Percentiles rank a stretch among this genome's conserved stretches.
Evolutionary conservation across 2,888 invertebrate species (phyloP).

Genomic region (Myathropa florea): DNA sequence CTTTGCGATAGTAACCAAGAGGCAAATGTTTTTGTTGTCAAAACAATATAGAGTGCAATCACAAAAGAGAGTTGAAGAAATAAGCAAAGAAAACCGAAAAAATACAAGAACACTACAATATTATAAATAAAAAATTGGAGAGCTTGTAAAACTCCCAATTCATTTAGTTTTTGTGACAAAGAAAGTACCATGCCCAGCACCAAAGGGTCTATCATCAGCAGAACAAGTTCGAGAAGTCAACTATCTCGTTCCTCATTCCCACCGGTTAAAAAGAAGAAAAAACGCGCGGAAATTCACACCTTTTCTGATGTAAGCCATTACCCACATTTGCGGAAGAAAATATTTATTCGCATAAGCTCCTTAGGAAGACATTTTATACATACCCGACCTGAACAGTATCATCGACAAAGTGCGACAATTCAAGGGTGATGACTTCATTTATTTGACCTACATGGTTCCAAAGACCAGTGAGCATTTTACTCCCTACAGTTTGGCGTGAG

Average conservation of each 20-base stretch:
- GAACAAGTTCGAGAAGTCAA: background rate
- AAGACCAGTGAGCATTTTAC: slow-evolving; percentile 87
- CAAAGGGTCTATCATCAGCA: background rate
- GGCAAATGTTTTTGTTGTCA: background rate
- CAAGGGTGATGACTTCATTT: slow-evolving; percentile 85
- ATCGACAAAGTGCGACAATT: slow-evolving; percentile 82
- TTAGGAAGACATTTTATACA: slow-evolving; percentile 30
- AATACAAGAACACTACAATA: background rate
- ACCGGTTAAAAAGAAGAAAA: background rate
- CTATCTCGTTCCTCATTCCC: background rate
- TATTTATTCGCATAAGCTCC: background rate
- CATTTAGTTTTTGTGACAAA: too few species aligned
- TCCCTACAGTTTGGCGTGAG: slow-evolving; percentile 88
- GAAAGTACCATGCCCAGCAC: background rate
- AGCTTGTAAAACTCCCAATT: background rate
- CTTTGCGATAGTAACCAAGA: background rate
- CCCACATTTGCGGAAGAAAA: background rate
- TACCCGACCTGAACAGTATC: slow-evolving; percentile 77
- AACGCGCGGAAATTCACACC: background rate
- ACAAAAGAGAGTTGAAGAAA: background rate
- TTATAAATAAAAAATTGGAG: background rate
- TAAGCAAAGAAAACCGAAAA: background rate
- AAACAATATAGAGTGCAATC: too few species aligned
- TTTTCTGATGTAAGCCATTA: background rate
- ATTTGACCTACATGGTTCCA: slow-evolving; percentile 89